phyloP scores from a whole-genome alignment of 2,888 invertebrate species.

The Catocala fraxini region DNA sequence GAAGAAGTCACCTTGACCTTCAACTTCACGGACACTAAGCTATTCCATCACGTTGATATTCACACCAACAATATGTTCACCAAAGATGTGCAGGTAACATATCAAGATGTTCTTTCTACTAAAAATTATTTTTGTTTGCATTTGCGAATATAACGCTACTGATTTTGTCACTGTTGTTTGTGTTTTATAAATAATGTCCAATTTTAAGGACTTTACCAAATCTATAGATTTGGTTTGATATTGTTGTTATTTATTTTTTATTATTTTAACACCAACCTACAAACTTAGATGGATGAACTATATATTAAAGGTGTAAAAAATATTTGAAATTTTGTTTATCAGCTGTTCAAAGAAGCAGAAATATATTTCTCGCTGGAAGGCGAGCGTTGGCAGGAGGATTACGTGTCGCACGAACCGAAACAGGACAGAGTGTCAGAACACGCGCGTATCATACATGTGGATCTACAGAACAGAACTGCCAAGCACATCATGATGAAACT shows the following conservation, averaged over 20 bases:
- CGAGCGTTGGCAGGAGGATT: conserved; percentile 90
- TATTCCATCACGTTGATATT: conserved; percentile 91
- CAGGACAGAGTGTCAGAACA: conserved; percentile 86
- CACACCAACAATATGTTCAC: conserved; percentile 94
- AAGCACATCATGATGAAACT: conserved; percentile 92
- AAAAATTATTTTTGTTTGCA: not conserved
- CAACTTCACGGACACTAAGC: conserved; percentile 92
- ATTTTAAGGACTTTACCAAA: not conserved
- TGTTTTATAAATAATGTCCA: too few relatives aligned
- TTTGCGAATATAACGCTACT: conserved; percentile 4
- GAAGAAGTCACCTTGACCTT: conserved; percentile 92
- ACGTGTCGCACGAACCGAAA: conserved; percentile 89
- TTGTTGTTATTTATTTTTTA: not conserved
- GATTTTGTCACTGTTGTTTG: too few relatives aligned
- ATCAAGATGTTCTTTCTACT: not conserved
- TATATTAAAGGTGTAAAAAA: not conserved
- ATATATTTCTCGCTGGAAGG: conserved; percentile 94
- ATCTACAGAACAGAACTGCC: conserved; percentile 92
- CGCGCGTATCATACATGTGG: conserved; percentile 90
- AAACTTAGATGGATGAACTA: too few relatives aligned
- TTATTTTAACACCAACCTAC: not conserved
- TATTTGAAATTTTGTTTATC: conserved; percentile 40
- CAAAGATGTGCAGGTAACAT: conserved; percentile 91
- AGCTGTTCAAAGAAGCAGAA: conserved; percentile 92
- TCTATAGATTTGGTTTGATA: conserved; percentile 5